Evolutionary conservation across 2,113 vertebrate species (phyloP).

Genomic region (Herpailurus yagouaroundi): DNA sequence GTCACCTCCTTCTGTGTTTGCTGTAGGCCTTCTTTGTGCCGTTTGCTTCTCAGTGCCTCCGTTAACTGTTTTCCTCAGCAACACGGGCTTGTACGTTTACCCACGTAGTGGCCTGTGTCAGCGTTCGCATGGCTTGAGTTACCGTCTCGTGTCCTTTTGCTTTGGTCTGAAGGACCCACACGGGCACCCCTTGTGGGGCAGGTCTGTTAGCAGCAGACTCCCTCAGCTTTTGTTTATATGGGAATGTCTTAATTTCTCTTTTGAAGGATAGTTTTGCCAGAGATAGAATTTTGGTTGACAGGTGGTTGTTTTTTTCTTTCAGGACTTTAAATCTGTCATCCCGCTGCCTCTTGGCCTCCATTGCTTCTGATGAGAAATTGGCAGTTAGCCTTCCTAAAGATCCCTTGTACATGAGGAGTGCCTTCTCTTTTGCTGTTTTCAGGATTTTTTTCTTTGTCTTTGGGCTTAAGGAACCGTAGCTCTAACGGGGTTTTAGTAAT

Average conservation of each 20-base stretch:
- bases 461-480: background rate
- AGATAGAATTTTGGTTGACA: background rate
- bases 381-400: background rate
- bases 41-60: too few relatives aligned
- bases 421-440: background rate
- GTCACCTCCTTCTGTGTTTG: background rate
- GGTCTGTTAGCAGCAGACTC: background rate
- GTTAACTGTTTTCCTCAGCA: background rate
- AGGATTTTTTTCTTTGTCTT: background rate
- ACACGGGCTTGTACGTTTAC: background rate
- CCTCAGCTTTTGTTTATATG: background rate
- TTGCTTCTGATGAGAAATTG: background rate
- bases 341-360: background rate
- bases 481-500: background rate
- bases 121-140: background rate
- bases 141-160: background rate
- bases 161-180: background rate
- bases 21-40: background rate
- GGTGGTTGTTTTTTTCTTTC: background rate
- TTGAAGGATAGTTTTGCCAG: background rate
- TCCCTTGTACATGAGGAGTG: background rate
- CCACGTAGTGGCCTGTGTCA: background rate
- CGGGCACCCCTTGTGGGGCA: background rate
- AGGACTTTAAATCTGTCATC: background rate
- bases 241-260: background rate